Evolutionary conservation across 2,888 invertebrate genomes (phyloP).

Genomic region (Nesidiocoris tenuis): DNA sequence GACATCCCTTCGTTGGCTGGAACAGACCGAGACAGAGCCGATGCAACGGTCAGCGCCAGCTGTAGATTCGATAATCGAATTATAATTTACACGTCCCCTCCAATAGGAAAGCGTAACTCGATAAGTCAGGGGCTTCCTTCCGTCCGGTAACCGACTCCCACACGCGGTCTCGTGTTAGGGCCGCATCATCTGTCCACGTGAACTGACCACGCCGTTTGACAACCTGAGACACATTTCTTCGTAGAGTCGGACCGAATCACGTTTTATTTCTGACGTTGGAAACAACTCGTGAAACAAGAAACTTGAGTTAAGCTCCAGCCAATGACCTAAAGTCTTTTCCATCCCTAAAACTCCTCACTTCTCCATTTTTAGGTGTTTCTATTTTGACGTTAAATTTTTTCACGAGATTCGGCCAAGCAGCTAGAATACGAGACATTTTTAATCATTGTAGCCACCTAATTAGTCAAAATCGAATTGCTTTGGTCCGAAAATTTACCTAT

Average conservation of each 20-base stretch:
- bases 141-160: not conserved
- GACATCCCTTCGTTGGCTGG: conserved; percentile 9
- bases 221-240: not conserved
- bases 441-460: no score
- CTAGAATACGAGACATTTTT: no score
- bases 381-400: no score
- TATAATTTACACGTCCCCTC: not conserved
- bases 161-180: conserved; percentile 4
- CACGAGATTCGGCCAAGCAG: no score
- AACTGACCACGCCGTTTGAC: not conserved
- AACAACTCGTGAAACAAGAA: no score
- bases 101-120: conserved; percentile 1
- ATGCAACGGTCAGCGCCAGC: not conserved
- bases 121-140: not conserved
- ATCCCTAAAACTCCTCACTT: no score
- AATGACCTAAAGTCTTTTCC: no score
- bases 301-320: no score
- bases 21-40: not conserved
- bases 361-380: no score
- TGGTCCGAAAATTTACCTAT: no score
- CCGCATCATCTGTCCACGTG: not conserved
- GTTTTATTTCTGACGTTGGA: not conserved
- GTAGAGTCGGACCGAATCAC: not conserved
- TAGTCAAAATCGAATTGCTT: no score
- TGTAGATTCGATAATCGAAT: not conserved